These are phyloP conservation scores for Noctua fimbriata DNA, from an alignment of 2,888 invertebrate genomes.

Conservation along the genomic window DNA sequence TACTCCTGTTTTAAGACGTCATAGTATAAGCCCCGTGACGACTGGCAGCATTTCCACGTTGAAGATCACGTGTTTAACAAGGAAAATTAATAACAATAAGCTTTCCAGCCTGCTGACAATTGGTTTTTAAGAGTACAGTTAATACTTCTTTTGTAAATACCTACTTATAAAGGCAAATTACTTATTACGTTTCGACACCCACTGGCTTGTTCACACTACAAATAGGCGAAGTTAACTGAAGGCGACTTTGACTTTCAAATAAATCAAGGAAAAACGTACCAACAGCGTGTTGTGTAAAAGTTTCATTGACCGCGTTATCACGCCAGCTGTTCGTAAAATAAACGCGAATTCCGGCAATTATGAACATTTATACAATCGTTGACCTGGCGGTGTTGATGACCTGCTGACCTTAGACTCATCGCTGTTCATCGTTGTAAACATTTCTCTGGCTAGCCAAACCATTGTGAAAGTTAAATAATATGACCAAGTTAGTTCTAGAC, in stretches of 20 bases:
- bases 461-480: neutral
- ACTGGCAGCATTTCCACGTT: neutral
- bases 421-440: neutral
- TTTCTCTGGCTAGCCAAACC: neutral
- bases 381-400: constrained; percentile 12
- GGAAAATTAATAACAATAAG: neutral
- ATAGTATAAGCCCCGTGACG: no score
- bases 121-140: neutral
- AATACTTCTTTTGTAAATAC: neutral
- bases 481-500: neutral
- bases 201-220: neutral
- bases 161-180: no score
- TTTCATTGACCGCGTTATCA: constrained; percentile 10
- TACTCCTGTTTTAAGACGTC: no score
- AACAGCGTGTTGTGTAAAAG: constrained; percentile 3
- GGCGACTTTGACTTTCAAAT: constrained; percentile 19
- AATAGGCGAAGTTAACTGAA: neutral
- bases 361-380: neutral
- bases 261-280: constrained; percentile 3
- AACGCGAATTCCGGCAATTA: neutral
- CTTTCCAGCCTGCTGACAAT: neutral
- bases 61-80: neutral
- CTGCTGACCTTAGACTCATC: constrained; percentile 16
- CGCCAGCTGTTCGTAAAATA: constrained; percentile 17
- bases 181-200: neutral